A percentile compares a stretch with the other conserved stretches of the same genome.
Evolutionary conservation across 2,797 vertebrate genomes (phyloP).

Genomic region (Centroberyx gerrardi): DNA sequence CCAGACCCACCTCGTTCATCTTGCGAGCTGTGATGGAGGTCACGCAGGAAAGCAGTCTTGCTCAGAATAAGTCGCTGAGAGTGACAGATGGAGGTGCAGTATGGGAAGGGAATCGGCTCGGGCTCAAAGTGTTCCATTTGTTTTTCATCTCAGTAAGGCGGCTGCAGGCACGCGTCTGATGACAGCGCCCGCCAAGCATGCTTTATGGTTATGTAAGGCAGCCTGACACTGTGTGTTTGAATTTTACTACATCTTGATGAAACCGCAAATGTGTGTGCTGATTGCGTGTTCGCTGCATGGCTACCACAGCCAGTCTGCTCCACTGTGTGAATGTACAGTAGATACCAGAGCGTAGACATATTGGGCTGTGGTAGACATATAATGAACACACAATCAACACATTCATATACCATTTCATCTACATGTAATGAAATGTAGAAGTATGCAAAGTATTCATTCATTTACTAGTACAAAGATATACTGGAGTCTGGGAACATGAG

Average conservation of each 20-base stretch:
- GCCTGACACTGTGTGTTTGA: constrained; percentile 44
- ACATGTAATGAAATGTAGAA: constrained; percentile 22
- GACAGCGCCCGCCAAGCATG: constrained; percentile 52
- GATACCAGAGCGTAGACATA: not conserved
- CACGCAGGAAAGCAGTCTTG: constrained; percentile 74
- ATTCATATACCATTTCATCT: not conserved
- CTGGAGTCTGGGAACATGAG: not conserved
- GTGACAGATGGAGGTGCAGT: constrained; percentile 80
- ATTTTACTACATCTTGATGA: constrained; percentile 62
- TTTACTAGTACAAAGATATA: not conserved
- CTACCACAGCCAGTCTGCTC: constrained; percentile 18
- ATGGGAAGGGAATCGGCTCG: constrained; percentile 70
- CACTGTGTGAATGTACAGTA: constrained; percentile 1
- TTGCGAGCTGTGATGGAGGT: constrained; percentile 79
- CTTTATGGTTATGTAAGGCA: constrained; percentile 69
- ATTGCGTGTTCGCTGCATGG: constrained; percentile 42
- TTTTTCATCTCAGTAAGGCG: constrained; percentile 73
- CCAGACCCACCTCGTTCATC: constrained; percentile 81
- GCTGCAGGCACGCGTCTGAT: constrained; percentile 62
- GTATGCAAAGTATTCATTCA: not conserved
- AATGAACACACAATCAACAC: constrained; percentile 35
- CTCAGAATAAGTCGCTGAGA: constrained; percentile 74
- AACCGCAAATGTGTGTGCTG: constrained; percentile 47
- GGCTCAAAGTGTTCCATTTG: constrained; percentile 80
- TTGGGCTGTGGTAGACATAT: constrained; percentile 5